Percentiles rank a stretch among this genome's conserved stretches.
These are phyloP conservation scores for Antigone vipio DNA, from an alignment of 2,113 vertebrate species.

Conservation along the genomic window DNA sequence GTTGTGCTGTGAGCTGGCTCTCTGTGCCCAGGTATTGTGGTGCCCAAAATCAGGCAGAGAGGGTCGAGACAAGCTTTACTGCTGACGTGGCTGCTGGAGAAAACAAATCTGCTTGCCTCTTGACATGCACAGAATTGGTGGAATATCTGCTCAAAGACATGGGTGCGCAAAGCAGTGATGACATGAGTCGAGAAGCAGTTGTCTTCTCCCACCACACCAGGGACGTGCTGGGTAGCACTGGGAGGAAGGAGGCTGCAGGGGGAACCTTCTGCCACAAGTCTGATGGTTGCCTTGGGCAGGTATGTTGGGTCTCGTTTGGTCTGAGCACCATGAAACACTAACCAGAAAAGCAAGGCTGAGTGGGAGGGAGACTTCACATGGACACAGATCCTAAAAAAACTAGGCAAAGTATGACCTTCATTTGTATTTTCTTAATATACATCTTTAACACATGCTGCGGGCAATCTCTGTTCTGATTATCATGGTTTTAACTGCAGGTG, in stretches of 20 bases:
- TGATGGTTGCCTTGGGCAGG: neutral
- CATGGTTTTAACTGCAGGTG: neutral
- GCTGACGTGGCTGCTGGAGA: neutral
- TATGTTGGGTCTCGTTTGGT: fast-evolving
- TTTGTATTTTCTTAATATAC: neutral
- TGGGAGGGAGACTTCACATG: neutral
- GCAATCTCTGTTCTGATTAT: neutral
- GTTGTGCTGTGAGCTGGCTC: neutral
- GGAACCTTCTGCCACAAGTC: neutral
- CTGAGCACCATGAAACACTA: neutral
- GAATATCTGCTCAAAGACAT: neutral
- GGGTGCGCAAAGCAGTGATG: neutral
- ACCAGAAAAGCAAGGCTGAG: neutral
- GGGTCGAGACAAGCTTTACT: neutral
- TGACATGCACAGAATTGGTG: fast-evolving
- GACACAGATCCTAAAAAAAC: neutral
- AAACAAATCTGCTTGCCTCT: neutral
- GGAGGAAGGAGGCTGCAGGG: neutral
- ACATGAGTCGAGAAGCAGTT: neutral
- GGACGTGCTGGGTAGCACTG: neutral
- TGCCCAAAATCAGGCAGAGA: neutral
- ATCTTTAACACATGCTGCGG: fast-evolving
- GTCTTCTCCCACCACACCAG: neutral
- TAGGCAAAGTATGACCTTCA: neutral
- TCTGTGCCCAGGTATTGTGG: neutral